Percentiles rank a stretch among this genome's conserved stretches.
These are phyloP conservation scores for Fukomys damarensis DNA, from an alignment of 2,113 vertebrate species.

Conservation along the genomic window DNA sequence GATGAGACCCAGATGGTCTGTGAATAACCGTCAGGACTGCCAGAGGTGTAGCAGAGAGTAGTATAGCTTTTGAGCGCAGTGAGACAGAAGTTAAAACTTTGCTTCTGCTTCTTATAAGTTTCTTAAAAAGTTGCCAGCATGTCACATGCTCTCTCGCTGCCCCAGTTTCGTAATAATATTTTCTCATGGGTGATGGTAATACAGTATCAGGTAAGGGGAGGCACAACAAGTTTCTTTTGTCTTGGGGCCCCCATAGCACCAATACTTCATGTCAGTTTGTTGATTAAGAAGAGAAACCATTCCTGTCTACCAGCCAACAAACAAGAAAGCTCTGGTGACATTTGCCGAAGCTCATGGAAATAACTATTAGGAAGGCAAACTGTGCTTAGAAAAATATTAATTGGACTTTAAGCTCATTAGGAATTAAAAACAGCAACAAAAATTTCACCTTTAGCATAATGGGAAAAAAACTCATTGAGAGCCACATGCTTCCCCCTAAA, in stretches of 20 bases:
- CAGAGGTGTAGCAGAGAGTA: background rate
- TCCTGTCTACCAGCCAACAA: constrained; percentile 57
- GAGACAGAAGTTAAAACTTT: constrained; percentile 1
- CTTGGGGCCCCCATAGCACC: background rate
- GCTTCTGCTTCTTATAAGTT: background rate
- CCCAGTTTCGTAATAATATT: background rate
- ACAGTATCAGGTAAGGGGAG: background rate
- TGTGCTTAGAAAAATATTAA: constrained; percentile 85
- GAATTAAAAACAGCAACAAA: constrained; percentile 86
- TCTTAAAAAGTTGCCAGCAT: constrained; percentile 3
- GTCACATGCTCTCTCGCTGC: background rate
- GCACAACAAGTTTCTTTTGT: background rate
- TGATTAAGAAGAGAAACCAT: constrained; percentile 32
- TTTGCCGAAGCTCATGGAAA: constrained; percentile 82
- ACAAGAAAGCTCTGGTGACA: constrained; percentile 74
- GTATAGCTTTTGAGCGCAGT: background rate
- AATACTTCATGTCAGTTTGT: constrained; percentile 20
- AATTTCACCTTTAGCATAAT: constrained; percentile 71
- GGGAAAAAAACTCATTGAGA: constrained; percentile 71
- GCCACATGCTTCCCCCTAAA: constrained; percentile 79
- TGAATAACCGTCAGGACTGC: background rate
- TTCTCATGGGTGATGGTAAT: background rate
- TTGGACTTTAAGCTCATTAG: constrained; percentile 84
- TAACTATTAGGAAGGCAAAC: constrained; percentile 83
- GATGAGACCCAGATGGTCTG: background rate